Conservation (phyloP, 2,113 vertebrate genomes). For the Tachysurus fulvidraco region DNA sequence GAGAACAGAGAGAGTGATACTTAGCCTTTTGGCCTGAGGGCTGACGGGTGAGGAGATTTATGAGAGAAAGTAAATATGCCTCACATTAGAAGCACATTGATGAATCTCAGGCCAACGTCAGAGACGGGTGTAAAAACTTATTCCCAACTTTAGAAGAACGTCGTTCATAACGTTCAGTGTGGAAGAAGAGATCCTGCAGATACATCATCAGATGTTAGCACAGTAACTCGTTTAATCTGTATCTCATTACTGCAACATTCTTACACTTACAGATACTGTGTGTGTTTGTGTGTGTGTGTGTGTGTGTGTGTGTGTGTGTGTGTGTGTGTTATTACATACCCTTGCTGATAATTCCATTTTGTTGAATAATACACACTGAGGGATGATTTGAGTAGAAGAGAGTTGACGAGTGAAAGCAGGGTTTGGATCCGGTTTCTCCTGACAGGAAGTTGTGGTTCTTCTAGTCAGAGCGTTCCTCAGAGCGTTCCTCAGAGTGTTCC, state of each 20-base stretch:
- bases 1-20: neutral
- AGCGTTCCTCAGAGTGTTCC: neutral
- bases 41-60: constrained; percentile 50
- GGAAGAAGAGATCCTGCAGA: neutral
- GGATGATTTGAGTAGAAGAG: neutral
- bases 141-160: constrained; percentile 6
- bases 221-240: constrained; percentile 13
- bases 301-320: neutral
- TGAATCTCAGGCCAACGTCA: neutral
- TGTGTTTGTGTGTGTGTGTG: neutral
- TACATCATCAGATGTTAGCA: neutral
- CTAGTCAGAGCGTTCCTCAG: neutral
- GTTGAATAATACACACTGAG: neutral
- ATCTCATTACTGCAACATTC: neutral
- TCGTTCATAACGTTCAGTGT: neutral
- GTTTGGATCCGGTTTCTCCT: neutral
- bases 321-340: neutral
- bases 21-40: constrained; percentile 24
- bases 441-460: neutral
- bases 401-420: neutral
- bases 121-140: constrained; percentile 8
- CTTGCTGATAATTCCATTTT: neutral
- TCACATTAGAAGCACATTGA: constrained; percentile 27
- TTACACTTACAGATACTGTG: neutral
- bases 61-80: constrained; percentile 38